Evolutionary conservation across 2,888 invertebrate genomes (phyloP).

Genomic region (Adelognathus sp.): DNA sequence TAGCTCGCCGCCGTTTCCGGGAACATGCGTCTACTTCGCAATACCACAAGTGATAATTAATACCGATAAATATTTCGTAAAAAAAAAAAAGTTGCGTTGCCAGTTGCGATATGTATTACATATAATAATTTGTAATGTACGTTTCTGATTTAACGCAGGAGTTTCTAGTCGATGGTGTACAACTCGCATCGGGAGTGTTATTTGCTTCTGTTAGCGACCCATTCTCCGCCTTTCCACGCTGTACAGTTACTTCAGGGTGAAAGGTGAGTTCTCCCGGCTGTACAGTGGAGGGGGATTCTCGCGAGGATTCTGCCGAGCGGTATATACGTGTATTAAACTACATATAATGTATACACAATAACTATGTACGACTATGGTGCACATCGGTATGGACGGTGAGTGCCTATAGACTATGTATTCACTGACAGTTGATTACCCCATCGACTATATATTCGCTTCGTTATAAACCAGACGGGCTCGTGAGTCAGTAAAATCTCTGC

Average conservation of each 20-base stretch:
- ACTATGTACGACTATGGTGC: constrained; percentile 8
- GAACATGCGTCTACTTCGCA: not conserved
- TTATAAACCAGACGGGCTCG: constrained; percentile 46
- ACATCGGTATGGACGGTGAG: not conserved
- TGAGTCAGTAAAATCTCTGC: constrained; percentile 31
- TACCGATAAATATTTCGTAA: constrained; percentile 15
- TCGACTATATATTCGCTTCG: constrained; percentile 47
- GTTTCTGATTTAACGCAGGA: constrained; percentile 45
- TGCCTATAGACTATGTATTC: constrained; percentile 1
- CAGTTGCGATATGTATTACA: not conserved
- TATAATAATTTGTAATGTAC: not conserved
- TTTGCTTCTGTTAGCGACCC: constrained; percentile 64
- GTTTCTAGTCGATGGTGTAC: constrained; percentile 40
- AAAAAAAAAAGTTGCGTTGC: constrained; percentile 8
- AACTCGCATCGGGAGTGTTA: constrained; percentile 56
- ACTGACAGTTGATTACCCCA: constrained; percentile 63
- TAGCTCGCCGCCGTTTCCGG: not conserved
- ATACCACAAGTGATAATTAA: not conserved
- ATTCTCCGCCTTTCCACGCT: constrained; percentile 67
- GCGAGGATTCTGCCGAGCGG: constrained; percentile 42
- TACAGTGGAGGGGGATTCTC: constrained; percentile 13
- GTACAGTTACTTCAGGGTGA: constrained; percentile 73
- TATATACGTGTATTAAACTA: constrained; percentile 17
- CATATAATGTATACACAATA: constrained; percentile 5
- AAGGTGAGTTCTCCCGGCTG: constrained; percentile 71